Conservation (phyloP, 2,113 vertebrate species). For the Pampusana beccarii region DNA sequence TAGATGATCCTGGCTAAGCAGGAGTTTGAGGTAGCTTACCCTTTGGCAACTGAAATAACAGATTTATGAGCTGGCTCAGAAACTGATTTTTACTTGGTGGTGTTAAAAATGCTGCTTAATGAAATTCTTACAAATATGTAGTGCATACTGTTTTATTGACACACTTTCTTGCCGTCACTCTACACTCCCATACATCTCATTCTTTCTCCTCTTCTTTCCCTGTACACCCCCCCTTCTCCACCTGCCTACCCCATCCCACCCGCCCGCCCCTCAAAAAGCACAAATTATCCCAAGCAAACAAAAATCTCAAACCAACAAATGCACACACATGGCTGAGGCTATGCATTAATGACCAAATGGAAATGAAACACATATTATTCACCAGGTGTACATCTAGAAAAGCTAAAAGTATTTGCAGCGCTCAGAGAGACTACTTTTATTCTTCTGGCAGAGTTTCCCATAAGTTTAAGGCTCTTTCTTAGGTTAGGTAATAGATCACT, state of each 20-base stretch:
- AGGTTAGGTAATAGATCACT: conserved; percentile 36
- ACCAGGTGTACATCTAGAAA: conserved; percentile 20
- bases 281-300: background rate
- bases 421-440: conserved; percentile 37
- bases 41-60: background rate
- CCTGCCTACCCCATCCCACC: no score
- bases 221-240: no score
- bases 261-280: background rate
- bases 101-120: conserved; percentile 51
- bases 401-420: conserved; percentile 30
- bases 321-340: background rate
- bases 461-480: conserved; percentile 37
- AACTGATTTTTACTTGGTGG: background rate
- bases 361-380: conserved; percentile 36
- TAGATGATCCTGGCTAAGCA: background rate
- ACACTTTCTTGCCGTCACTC: conserved; percentile 8
- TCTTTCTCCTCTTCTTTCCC: background rate
- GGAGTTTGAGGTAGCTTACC: background rate
- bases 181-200: background rate
- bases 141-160: conserved; percentile 25
- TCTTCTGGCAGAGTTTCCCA: conserved; percentile 41
- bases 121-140: conserved; percentile 14
- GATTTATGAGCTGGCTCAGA: background rate
- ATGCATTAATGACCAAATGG: conserved; percentile 17
- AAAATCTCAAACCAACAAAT: background rate